Evolutionary conservation across 1,140 invertebrate genomes (phyloP).

Genomic region (Epicauta chinensis): DNA sequence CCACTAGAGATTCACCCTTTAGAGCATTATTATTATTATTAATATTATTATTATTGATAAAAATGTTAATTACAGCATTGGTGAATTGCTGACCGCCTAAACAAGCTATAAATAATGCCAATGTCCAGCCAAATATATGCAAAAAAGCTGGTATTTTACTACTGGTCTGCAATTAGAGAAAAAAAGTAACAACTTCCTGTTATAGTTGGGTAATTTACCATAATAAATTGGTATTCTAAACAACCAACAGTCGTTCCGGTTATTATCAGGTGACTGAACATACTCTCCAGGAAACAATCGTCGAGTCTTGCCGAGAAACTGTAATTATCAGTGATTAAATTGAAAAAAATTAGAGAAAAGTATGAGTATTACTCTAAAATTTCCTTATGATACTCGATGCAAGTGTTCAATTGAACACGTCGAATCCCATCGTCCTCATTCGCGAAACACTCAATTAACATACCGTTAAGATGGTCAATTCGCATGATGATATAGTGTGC

Average conservation of each 20-base stretch:
- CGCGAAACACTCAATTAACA: slow-evolving; percentile 4
- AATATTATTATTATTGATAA: neutral
- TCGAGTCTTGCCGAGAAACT: slow-evolving; percentile 4
- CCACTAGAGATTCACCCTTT: neutral
- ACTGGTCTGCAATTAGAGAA: neutral
- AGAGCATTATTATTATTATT: no score
- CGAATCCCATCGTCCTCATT: neutral
- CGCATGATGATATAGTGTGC: slow-evolving; percentile 1
- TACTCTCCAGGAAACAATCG: slow-evolving; percentile 1
- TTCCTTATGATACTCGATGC: slow-evolving; percentile 2
- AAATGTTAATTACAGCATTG: neutral
- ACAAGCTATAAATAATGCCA: neutral
- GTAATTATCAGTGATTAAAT: neutral
- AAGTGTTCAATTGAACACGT: neutral
- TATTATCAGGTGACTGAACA: neutral
- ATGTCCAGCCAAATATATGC: slow-evolving; percentile 3
- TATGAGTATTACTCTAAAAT: neutral
- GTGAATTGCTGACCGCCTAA: neutral
- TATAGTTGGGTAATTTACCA: neutral
- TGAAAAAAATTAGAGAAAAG: neutral
- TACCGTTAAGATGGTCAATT: slow-evolving; percentile 7
- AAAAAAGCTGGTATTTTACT: neutral
- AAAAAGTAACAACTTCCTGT: no score
- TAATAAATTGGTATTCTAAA: slow-evolving; percentile 7
- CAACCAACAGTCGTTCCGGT: slow-evolving; percentile 6